Evolutionary conservation across 2,113 vertebrate genomes (phyloP), one percentile per base, ranked within the genome.

Genomic region (Trinectes maculatus): DNA sequence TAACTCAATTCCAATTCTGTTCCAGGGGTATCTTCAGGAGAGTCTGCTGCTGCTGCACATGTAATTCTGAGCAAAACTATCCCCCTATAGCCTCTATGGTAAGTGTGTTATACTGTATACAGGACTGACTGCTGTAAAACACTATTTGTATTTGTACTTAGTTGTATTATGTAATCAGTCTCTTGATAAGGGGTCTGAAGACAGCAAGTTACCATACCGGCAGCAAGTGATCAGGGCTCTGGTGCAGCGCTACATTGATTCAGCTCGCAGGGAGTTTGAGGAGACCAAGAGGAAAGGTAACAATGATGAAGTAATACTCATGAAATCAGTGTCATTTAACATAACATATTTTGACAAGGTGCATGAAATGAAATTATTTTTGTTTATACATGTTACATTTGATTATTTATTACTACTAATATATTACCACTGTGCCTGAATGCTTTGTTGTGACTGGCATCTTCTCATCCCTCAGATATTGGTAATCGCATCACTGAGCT

Each of bases 201-300:
- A 79, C 3, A 86, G n/a, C n/a, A 71, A 67, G 5, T 9, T 85
- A 5, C 89, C 94, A 13, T 96, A 96, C 67, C 90, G 90, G 18
- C 92, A 93, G 67, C 92, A 93, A 25, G 94, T 97, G 72, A 94
- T 95, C 62, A 84, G 89, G 42, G 95, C 94, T 18, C 83, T 97
- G 84, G 94, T 97, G 16, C 95, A 95, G 60, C 91, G 94, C 15
- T 96, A 95, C 81, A 95, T 95, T 2, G 95, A 96, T 53, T 95
- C 94, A 1, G 95, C 95, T 31, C 52, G 90, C 44, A 87, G 93
- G 5, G 94, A 96, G 84, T 96, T 96, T 1, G 93, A 96, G 67
- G 96, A 97, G 80, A 86, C 92, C 12, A 93, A 92, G 37, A 85
- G 93, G 25, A 96, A 95, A 95, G 94, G 95, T 96, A 82, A 70